phyloP scores from a whole-genome alignment of 2,113 vertebrate genomes.

The Reinhardtius hippoglossoides region DNA sequence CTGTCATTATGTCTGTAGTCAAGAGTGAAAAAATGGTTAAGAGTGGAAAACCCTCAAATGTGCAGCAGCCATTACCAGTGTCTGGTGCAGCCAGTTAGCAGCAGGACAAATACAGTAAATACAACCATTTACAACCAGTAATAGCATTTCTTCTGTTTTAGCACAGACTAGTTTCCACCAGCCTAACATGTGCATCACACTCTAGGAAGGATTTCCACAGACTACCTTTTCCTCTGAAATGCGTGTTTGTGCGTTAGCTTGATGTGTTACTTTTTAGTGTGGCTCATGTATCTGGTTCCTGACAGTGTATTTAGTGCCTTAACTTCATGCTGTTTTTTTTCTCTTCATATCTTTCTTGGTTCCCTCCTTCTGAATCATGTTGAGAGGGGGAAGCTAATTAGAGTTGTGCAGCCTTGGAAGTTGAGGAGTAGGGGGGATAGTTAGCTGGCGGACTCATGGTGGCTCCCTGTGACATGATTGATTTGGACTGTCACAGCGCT shows the following conservation, averaged over 20 bases:
- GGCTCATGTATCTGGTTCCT: conserved; percentile 20
- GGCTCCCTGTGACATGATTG: conserved; percentile 78
- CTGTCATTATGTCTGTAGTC: no score
- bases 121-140: background rate
- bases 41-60: no score
- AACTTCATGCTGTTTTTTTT: conserved; percentile 39
- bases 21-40: no score
- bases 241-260: background rate
- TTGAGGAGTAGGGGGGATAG: conserved; percentile 56
- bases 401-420: conserved; percentile 69
- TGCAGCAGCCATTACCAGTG: no score
- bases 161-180: background rate
- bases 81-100: no score
- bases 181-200: background rate
- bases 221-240: conserved; percentile 1
- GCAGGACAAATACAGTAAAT: no score
- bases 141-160: background rate
- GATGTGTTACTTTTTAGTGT: conserved; percentile 11
- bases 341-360: conserved; percentile 38
- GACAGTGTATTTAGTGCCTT: conserved; percentile 26
- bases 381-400: conserved; percentile 76
- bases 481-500: conserved; percentile 77
- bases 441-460: conserved; percentile 67
- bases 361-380: conserved; percentile 47
- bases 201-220: background rate